A percentile compares a stretch with the other conserved stretches of the same genome.
phyloP scores from a whole-genome alignment of 1,140 invertebrate species.

The Euschistus heros region DNA sequence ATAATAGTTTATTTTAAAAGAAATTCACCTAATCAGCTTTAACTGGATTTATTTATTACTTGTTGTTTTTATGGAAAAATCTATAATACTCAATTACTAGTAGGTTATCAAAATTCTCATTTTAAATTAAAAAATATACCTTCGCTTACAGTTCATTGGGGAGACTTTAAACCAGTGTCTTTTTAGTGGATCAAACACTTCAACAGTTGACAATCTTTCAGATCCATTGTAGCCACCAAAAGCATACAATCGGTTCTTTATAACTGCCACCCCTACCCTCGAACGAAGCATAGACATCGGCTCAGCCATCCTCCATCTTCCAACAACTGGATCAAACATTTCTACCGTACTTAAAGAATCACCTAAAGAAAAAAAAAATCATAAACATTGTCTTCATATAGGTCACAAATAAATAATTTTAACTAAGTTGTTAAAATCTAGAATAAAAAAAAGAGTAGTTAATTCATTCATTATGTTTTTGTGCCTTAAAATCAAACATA shows the following conservation, averaged over 20 bases:
- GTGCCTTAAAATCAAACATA: too few species aligned
- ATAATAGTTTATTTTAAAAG: too few species aligned
- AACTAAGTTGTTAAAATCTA: too few species aligned
- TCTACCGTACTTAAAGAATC: slow-evolving; percentile 82
- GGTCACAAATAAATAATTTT: too few species aligned
- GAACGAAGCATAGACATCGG: slow-evolving; percentile 77
- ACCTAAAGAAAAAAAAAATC: slow-evolving; percentile 36
- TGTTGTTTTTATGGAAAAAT: too few species aligned
- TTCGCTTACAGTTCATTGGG: slow-evolving; percentile 73
- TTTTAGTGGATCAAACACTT: slow-evolving; percentile 67
- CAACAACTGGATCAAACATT: slow-evolving; percentile 63
- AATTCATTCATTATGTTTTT: too few species aligned
- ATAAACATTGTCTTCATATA: neutral
- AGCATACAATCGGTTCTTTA: slow-evolving; percentile 60
- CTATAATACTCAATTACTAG: too few species aligned
- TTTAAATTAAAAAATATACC: slow-evolving; percentile 40
- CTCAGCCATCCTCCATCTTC: slow-evolving; percentile 66
- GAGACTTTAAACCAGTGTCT: slow-evolving; percentile 68
- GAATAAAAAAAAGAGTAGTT: too few species aligned
- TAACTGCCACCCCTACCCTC: slow-evolving; percentile 73
- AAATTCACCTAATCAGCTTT: too few species aligned
- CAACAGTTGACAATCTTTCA: slow-evolving; percentile 74
- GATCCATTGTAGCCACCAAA: slow-evolving; percentile 72
- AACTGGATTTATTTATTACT: too few species aligned
- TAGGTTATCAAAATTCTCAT: too few species aligned